A percentile compares a stretch with the other conserved stretches of the same genome.
Conservation (phyloP, 2,113 vertebrate genomes). For the Vicugna pacos region DNA sequence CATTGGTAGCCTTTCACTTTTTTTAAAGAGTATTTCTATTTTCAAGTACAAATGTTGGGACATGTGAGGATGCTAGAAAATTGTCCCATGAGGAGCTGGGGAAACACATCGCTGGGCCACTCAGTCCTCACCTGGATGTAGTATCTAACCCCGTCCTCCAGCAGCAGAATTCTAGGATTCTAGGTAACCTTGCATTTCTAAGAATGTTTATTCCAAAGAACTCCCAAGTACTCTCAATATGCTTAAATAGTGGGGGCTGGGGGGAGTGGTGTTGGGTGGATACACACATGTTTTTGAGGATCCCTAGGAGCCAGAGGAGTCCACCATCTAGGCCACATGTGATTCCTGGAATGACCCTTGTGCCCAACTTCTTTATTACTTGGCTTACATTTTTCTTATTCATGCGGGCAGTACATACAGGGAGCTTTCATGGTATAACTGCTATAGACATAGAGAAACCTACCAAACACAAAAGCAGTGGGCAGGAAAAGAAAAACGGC, state of each 20-base stretch:
- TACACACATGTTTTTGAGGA: not conserved
- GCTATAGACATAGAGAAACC: not conserved
- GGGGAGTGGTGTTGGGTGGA: no score
- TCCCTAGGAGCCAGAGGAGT: not conserved
- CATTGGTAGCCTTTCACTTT: not conserved
- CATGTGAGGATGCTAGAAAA: not conserved
- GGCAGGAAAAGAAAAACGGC: not conserved
- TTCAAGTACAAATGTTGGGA: not conserved
- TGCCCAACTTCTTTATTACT: not conserved
- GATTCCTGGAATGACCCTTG: not conserved
- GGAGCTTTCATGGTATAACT: not conserved
- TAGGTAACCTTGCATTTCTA: not conserved
- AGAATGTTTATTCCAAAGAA: not conserved
- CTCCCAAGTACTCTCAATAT: not conserved
- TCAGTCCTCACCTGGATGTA: not conserved
- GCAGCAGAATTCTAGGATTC: not conserved
- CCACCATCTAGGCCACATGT: not conserved
- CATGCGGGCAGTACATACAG: not conserved
- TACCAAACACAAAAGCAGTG: not conserved
- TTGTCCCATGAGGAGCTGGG: not conserved
- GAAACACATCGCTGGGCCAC: not conserved
- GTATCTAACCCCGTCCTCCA: not conserved
- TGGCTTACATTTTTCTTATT: not conserved
- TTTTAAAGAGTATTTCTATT: conserved; percentile 6
- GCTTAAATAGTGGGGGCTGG: not conserved